Evolutionary conservation across 2,113 vertebrate genomes (phyloP).

Genomic region (Myiozetetes cayanensis): DNA sequence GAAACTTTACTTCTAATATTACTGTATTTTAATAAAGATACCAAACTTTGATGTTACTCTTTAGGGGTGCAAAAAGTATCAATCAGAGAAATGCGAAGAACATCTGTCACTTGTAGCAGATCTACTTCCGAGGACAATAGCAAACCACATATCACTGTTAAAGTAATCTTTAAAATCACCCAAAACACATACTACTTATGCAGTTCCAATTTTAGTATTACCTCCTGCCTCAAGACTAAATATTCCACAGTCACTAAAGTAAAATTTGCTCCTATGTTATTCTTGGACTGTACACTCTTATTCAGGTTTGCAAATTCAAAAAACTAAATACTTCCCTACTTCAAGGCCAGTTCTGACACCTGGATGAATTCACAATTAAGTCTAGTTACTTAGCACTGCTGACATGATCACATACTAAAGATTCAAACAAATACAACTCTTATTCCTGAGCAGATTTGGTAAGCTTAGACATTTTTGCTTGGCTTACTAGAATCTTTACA

Average conservation of each 20-base stretch:
- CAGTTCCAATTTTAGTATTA: background rate
- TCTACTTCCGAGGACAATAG: background rate
- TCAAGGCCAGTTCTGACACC: background rate
- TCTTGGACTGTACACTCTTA: background rate
- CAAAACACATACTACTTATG: background rate
- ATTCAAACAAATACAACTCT: background rate
- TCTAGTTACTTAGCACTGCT: background rate
- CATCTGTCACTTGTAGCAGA: background rate
- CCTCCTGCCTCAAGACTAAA: background rate
- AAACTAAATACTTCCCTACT: background rate
- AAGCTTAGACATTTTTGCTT: slow-evolving; percentile 1
- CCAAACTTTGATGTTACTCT: background rate
- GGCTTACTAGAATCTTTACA: background rate
- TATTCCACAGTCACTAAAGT: background rate
- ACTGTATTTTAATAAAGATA: background rate
- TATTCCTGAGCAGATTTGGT: slow-evolving; percentile 8
- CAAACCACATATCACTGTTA: background rate
- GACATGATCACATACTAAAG: background rate
- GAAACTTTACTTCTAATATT: background rate
- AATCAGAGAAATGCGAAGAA: background rate
- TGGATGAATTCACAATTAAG: background rate
- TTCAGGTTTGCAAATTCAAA: background rate
- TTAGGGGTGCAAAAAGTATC: background rate
- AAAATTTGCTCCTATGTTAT: background rate
- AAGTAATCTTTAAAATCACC: background rate